Conservation (phyloP, 2,797 vertebrate genomes). For the Cryptoprocta ferox region DNA sequence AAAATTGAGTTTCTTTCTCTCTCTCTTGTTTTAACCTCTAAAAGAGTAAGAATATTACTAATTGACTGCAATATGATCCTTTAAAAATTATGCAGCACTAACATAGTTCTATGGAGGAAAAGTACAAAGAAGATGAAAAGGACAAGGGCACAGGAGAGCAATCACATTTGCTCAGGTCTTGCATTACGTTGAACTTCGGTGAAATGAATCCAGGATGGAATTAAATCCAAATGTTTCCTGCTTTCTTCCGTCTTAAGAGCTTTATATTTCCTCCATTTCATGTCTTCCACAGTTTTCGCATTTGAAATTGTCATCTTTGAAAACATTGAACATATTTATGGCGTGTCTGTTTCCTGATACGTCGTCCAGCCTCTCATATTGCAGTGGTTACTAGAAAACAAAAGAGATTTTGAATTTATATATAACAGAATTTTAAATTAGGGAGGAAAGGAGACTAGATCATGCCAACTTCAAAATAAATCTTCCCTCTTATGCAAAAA, state of each 20-base stretch:
- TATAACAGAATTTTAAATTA: conserved; percentile 63
- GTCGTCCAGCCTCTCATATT: conserved; percentile 58
- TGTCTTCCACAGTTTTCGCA: conserved; percentile 35
- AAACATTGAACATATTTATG: conserved; percentile 56
- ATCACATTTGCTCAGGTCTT: conserved; percentile 47
- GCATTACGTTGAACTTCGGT: conserved; percentile 57
- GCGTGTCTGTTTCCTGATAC: conserved; percentile 60
- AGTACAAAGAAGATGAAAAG: conserved; percentile 51
- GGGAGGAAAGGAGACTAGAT: conserved; percentile 45
- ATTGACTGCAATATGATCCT: conserved; percentile 6
- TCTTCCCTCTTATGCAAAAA: conserved; percentile 54
- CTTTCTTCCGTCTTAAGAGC: conserved; percentile 74
- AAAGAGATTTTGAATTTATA: conserved; percentile 59
- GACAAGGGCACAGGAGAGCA: conserved; percentile 48
- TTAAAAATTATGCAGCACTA: conserved; percentile 55
- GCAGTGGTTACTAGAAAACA: conserved; percentile 50
- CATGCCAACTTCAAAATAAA: conserved; percentile 66
- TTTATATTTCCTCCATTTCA: conserved; percentile 71
- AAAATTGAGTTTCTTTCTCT: background rate
- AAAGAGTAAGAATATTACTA: conserved; percentile 53
- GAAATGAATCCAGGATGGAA: conserved; percentile 74
- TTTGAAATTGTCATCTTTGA: conserved; percentile 73
- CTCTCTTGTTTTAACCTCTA: background rate
- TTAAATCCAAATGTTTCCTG: conserved; percentile 81
- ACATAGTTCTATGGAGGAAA: conserved; percentile 53